These are phyloP conservation scores for Drosophila paranaensis DNA, from an alignment of 2,888 invertebrate species.

Conservation along the genomic window DNA sequence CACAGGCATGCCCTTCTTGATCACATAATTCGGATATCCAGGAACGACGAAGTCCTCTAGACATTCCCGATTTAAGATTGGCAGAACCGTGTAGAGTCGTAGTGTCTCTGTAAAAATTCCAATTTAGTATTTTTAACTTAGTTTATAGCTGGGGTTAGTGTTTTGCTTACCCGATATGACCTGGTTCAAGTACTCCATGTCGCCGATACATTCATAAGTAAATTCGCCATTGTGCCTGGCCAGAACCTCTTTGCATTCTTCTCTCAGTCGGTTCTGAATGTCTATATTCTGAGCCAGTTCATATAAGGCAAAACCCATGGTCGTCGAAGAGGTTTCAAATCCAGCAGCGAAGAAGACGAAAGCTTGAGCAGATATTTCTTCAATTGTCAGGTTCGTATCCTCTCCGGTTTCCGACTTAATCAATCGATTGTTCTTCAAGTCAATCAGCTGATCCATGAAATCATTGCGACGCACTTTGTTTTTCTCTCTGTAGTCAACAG, in stretches of 20 bases:
- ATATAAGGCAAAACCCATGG: conserved; percentile 85
- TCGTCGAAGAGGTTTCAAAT: conserved; percentile 86
- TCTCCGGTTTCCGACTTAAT: conserved; percentile 35
- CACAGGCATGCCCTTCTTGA: conserved; percentile 86
- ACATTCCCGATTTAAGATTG: conserved; percentile 86
- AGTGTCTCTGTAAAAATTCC: conserved; percentile 82
- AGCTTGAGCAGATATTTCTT: conserved; percentile 86
- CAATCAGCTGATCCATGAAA: conserved; percentile 85
- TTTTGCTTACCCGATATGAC: conserved; percentile 84
- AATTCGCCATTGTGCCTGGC: conserved; percentile 81
- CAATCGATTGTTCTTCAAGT: conserved; percentile 72
- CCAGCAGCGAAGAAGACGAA: conserved; percentile 86
- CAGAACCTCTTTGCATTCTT: conserved; percentile 84
- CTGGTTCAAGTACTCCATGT: conserved; percentile 85
- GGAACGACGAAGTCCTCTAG: conserved; percentile 85
- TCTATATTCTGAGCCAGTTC: conserved; percentile 85
- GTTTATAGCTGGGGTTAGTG: background rate
- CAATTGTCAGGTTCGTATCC: conserved; percentile 72
- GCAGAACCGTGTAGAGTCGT: conserved; percentile 86
- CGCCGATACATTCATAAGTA: conserved; percentile 82
- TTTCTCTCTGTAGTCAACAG: conserved; percentile 82
- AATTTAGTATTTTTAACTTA: background rate
- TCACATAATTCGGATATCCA: conserved; percentile 85
- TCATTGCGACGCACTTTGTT: conserved; percentile 84
- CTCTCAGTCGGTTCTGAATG: conserved; percentile 84